Percentiles rank a stretch among this genome's conserved stretches.
Evolutionary conservation across 2,797 vertebrate species (phyloP).

Genomic region (Chelidonichthys spinosus): DNA sequence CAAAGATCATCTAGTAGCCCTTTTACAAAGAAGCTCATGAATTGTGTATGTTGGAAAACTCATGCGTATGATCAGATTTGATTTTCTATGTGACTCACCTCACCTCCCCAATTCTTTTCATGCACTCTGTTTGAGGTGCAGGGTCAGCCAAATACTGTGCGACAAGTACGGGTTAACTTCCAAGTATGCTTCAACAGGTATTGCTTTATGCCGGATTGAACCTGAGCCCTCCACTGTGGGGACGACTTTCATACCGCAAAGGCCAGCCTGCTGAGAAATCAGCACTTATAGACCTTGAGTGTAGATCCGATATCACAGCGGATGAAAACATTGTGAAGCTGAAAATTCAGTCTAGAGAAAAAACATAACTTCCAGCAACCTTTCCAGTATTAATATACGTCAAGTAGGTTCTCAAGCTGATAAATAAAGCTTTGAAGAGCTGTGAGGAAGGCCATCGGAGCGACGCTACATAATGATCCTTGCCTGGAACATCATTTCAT

Average conservation of each 20-base stretch:
- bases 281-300: constrained; percentile 47
- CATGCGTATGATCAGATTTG: constrained; percentile 30
- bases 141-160: constrained; percentile 46
- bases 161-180: constrained; percentile 58
- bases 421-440: constrained; percentile 62
- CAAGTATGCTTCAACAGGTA: constrained; percentile 59
- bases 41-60: constrained; percentile 27
- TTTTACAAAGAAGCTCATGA: constrained; percentile 9
- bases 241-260: constrained; percentile 55
- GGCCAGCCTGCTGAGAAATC: constrained; percentile 59
- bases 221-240: constrained; percentile 39
- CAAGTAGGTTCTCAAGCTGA: constrained; percentile 49
- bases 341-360: constrained; percentile 30
- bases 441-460: constrained; percentile 52
- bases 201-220: constrained; percentile 63
- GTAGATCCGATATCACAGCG: constrained; percentile 32
- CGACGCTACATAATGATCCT: constrained; percentile 35
- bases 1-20: neutral
- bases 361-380: constrained; percentile 30
- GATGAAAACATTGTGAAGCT: constrained; percentile 42
- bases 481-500: constrained; percentile 60
- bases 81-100: constrained; percentile 40
- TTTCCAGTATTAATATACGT: constrained; percentile 30
- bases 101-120: neutral
- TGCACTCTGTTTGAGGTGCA: constrained; percentile 12